These are phyloP conservation scores for Pachypanchax playfairii DNA, from an alignment of 2,113 vertebrate genomes.

Conservation along the genomic window DNA sequence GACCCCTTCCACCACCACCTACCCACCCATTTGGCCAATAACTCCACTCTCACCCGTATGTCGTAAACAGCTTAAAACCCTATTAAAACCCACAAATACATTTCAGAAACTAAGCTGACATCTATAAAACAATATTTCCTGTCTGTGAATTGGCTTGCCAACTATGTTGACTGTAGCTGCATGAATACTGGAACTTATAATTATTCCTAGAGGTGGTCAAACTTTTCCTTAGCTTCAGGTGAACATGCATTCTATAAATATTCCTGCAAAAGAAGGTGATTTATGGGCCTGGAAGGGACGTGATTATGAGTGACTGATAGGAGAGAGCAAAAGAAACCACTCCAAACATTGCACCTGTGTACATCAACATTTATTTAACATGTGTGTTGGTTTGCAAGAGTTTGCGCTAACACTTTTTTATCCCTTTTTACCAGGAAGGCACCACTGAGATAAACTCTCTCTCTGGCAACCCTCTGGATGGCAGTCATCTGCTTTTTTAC, in stretches of 20 bases:
- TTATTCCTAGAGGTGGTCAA: slow-evolving; percentile 63
- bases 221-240: slow-evolving; percentile 66
- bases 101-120: slow-evolving; percentile 73
- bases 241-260: slow-evolving; percentile 74
- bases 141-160: slow-evolving; percentile 58
- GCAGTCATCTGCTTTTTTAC: no score
- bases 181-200: slow-evolving; percentile 66
- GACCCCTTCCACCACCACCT: slow-evolving; percentile 18
- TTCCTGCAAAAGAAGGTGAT: slow-evolving; percentile 66
- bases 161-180: slow-evolving; percentile 45
- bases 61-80: slow-evolving; percentile 79
- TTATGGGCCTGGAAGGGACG: slow-evolving; percentile 71
- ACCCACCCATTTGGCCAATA: slow-evolving; percentile 58
- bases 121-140: slow-evolving; percentile 79
- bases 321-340: slow-evolving; percentile 67
- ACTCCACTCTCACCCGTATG: slow-evolving; percentile 70
- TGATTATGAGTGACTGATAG: slow-evolving; percentile 77
- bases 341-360: slow-evolving; percentile 68
- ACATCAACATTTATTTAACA: slow-evolving; percentile 62
- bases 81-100: slow-evolving; percentile 78
- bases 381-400: slow-evolving; percentile 31
- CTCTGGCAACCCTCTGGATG: no score
- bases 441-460: no score
- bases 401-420: no score
- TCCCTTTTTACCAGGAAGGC: no score